Percentiles rank a stretch among this genome's conserved stretches.
These are phyloP conservation scores for Pharmacophagus antenor DNA, from an alignment of 2,888 invertebrate genomes.

Conservation along the genomic window DNA sequence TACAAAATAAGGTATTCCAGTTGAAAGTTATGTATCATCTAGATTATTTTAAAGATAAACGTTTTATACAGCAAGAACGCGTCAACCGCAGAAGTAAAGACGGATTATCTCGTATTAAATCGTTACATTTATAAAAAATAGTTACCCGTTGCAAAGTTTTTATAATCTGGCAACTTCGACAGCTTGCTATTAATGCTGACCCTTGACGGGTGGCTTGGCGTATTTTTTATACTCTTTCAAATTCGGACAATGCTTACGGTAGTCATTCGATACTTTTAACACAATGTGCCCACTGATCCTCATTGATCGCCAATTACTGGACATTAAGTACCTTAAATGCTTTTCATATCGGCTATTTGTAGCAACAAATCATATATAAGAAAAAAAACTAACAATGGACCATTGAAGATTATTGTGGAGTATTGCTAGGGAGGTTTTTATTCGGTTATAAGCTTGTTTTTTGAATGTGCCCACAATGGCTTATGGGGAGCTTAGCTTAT, in stretches of 20 bases:
- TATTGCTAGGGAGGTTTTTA: slow-evolving; percentile 56
- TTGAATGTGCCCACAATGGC: slow-evolving; percentile 57
- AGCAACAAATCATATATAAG: slow-evolving; percentile 75
- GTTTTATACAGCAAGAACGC: not conserved
- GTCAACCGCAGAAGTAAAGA: slow-evolving; percentile 6
- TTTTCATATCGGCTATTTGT: slow-evolving; percentile 77
- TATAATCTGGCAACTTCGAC: slow-evolving; percentile 62
- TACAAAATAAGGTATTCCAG: not conserved
- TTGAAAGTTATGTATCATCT: not conserved
- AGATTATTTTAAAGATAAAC: slow-evolving; percentile 5
- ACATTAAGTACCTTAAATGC: slow-evolving; percentile 80
- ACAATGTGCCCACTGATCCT: slow-evolving; percentile 81
- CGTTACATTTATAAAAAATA: slow-evolving; percentile 26
- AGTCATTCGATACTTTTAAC: slow-evolving; percentile 66
- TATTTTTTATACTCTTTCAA: slow-evolving; percentile 53
- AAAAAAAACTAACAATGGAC: slow-evolving; percentile 63
- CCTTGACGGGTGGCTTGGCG: slow-evolving; percentile 62
- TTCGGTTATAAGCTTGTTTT: slow-evolving; percentile 61
- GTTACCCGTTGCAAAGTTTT: slow-evolving; percentile 34
- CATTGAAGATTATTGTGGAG: slow-evolving; percentile 70
- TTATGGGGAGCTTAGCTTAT: slow-evolving; percentile 50
- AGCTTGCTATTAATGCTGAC: slow-evolving; percentile 60
- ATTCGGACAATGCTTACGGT: slow-evolving; percentile 61
- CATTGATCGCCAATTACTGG: slow-evolving; percentile 81
- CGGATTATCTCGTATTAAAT: slow-evolving; percentile 24